Conservation (phyloP, 1,140 invertebrate genomes). For the Archivesica marissinica region DNA sequence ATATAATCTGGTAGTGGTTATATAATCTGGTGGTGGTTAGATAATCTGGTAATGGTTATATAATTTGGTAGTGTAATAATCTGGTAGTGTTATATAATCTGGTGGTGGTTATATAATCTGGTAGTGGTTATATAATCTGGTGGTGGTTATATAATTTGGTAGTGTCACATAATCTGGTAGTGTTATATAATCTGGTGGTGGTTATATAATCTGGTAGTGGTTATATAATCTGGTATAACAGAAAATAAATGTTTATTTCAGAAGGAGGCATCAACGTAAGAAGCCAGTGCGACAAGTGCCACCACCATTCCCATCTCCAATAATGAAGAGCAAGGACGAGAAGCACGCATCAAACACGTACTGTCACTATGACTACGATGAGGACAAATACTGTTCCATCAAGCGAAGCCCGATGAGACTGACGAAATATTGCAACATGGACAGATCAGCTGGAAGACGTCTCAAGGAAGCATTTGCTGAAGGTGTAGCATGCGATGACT, state of each 20-base stretch:
- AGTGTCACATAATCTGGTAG: no score
- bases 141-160: no score
- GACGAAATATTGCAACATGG: slow-evolving; percentile 72
- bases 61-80: no score
- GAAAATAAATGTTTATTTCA: slow-evolving; percentile 39
- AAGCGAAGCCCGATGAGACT: slow-evolving; percentile 78
- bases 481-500: slow-evolving; percentile 43
- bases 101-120: no score
- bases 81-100: no score
- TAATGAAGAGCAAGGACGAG: slow-evolving; percentile 51
- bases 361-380: slow-evolving; percentile 73
- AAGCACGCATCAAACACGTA: slow-evolving; percentile 59
- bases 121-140: no score
- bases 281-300: slow-evolving; percentile 18
- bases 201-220: no score
- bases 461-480: slow-evolving; percentile 68
- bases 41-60: no score
- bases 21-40: no score
- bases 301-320: slow-evolving; percentile 57
- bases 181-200: no score
- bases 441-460: slow-evolving; percentile 63
- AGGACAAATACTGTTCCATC: slow-evolving; percentile 79
- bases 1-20: no score
- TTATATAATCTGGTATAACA: no score
- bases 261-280: slow-evolving; percentile 15